Evolutionary conservation across 2,888 invertebrate genomes (phyloP), one percentile per base, ranked within the genome.

Genomic region (Macropis europaea): DNA sequence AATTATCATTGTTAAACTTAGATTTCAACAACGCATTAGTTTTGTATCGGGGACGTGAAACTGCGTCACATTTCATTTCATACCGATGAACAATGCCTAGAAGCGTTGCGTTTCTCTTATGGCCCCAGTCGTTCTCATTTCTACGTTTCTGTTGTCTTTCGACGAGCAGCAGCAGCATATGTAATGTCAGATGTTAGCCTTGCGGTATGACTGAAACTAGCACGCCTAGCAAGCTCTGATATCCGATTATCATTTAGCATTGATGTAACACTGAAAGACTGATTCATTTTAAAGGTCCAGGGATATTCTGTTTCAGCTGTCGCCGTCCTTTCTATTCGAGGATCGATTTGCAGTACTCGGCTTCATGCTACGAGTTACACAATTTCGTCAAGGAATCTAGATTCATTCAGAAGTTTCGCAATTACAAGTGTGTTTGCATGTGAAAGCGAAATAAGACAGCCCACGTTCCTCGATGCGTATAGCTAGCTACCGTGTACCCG

Each of bases 331-430:
- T 48, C 43, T 66, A 24, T 50, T 15, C 64, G 38, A 15, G 47
- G 42, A 71, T 66, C 66, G 74, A 57, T 74, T 74, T 60, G 59
- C 56, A 56, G 59, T 62, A n/a, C 40, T 22, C 62, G 45, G 53
- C 13, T 42, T 57, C 45, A 47, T 32, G 40, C 32, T 17, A 22
- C 22, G 28, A 6, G 56, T 64, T 75, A 45, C 61, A 60, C 73
- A 61, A 72, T 76, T 79, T 64, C 63, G 67, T 52, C 64, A 60
- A 59, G 71, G 78, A 73, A 71, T 76, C 74, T 74, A 70, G 69
- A 79, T 81, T 76, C 79, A 81, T 81, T 81, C 72, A 81, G 68
- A 81, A 77, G 69, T 81, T 81, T 81, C 64, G 77, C 72, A 81
- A 79, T 79, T 77, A 67, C 66, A 62, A 48, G 50, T 57, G 63